Conservation (phyloP, 1,140 invertebrate genomes). For the Bemisia tabaci region DNA sequence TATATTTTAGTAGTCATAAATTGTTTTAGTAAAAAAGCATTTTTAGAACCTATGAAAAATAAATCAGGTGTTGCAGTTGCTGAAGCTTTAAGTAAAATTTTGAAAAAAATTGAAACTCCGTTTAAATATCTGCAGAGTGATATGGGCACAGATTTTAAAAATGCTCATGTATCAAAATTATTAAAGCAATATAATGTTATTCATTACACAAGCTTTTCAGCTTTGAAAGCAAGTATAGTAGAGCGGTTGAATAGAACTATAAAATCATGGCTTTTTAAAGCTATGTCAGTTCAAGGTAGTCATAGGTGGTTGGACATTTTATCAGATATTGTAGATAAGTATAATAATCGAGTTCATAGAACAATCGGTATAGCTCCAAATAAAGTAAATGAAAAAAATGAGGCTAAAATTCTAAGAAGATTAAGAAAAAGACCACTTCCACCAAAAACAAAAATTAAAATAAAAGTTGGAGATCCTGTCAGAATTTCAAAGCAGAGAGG, state of each 20-base stretch:
- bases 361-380: conserved; percentile 28
- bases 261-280: conserved; percentile 28
- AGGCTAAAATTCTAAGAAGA: conserved; percentile 18
- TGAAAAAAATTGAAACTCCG: conserved; percentile 6
- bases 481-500: conserved; percentile 23
- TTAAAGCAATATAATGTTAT: conserved; percentile 25
- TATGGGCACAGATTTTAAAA: conserved; percentile 24
- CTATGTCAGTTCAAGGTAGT: conserved; percentile 27
- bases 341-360: conserved; percentile 29
- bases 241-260: conserved; percentile 33
- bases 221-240: conserved; percentile 29
- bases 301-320: conserved; percentile 27
- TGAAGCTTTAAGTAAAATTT: conserved; percentile 21
- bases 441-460: conserved; percentile 17
- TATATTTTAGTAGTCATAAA: conserved; percentile 35
- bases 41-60: conserved; percentile 31
- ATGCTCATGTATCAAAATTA: conserved; percentile 23
- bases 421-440: conserved; percentile 12
- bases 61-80: conserved; percentile 30
- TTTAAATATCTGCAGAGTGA: conserved; percentile 15
- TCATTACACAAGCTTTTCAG: conserved; percentile 27
- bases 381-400: conserved; percentile 21
- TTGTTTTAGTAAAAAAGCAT: conserved; percentile 33
- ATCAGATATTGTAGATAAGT: conserved; percentile 24
- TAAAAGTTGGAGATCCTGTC: conserved; percentile 25